Evolutionary conservation across 1,140 invertebrate species (phyloP), one percentile per base, ranked within the genome.

Genomic region (Ctenoplectra terminalis): DNA sequence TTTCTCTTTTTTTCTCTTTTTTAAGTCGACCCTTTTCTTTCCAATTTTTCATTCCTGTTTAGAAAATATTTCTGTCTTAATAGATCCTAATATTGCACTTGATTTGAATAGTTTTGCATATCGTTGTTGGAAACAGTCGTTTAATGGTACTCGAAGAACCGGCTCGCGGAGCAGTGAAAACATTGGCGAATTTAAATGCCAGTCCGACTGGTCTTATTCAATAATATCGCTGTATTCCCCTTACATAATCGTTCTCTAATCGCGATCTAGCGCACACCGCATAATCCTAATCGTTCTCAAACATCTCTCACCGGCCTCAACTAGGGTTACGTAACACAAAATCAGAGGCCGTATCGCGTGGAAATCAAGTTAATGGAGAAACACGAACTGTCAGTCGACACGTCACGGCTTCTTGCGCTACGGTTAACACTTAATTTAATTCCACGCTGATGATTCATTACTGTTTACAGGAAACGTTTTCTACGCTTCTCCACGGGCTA

Each of bases 181-280:
- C 54, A 60, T 37, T 56, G 31, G 23, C 64, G 54, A 78, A 70
- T 60, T 71, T 78, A 58, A 56, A 58, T 78, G 29, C 64, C 29
- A 52, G 29, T 17, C 29, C 15, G 26, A 63, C 67, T 37, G 9
- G 67, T 52, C 46, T 61, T 63, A 52, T 72, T 72, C 48, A 31
- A 60, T 29, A 40, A 71, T 61, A 43, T 43, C n/a, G 46, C 7
- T n/a, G 67, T 40, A 40, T 60, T 26, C n/a, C 34, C 46, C 56
- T 79, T 79, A 52, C 46, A 72, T 79, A 79, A 79, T 78, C 52
- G 17, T 61, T 40, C 63, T 64, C 46, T 71, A 71, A 79, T 69
- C 67, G 67, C 76, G 56, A 72, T 63, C 15, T 23, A 3, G 7
- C 23, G 56, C 67, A 13, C 46, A 34, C 66, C 17, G 43, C 9